phyloP scores from a whole-genome alignment of 2,888 invertebrate genomes.

The Machimus atricapillus region DNA sequence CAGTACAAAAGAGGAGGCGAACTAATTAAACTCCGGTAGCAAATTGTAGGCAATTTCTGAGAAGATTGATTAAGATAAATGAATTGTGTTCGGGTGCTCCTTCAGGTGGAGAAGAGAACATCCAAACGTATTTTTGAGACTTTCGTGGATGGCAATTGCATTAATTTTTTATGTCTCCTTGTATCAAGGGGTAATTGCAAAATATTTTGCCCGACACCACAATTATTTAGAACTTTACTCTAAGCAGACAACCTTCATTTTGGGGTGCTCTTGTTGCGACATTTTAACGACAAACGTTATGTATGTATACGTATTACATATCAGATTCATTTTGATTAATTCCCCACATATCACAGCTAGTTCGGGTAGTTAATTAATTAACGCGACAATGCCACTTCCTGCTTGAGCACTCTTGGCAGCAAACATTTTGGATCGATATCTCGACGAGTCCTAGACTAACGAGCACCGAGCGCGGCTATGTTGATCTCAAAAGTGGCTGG shows the following conservation, averaged over 20 bases:
- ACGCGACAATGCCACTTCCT: neutral
- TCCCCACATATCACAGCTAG: neutral
- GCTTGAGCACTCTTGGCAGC: neutral
- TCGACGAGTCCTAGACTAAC: neutral
- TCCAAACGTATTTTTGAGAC: neutral
- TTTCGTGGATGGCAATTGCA: neutral
- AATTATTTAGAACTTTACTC: neutral
- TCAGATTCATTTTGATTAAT: neutral
- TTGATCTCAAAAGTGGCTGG: neutral
- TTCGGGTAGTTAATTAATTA: neutral
- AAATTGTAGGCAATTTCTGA: neutral
- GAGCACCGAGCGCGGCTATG: neutral
- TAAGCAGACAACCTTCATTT: neutral
- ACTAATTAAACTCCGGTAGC: neutral
- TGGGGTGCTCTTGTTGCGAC: neutral
- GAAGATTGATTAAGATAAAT: neutral
- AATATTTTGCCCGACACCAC: neutral
- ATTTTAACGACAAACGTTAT: neutral
- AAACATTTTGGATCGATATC: neutral
- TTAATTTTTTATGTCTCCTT: neutral
- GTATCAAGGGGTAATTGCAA: neutral
- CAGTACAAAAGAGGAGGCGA: neutral
- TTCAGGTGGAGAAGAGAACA: neutral
- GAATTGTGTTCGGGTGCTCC: neutral
- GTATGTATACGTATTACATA: no score